These are phyloP conservation scores for Limnodromus scolopaceus DNA, from an alignment of 2,797 vertebrate genomes.

Conservation along the genomic window DNA sequence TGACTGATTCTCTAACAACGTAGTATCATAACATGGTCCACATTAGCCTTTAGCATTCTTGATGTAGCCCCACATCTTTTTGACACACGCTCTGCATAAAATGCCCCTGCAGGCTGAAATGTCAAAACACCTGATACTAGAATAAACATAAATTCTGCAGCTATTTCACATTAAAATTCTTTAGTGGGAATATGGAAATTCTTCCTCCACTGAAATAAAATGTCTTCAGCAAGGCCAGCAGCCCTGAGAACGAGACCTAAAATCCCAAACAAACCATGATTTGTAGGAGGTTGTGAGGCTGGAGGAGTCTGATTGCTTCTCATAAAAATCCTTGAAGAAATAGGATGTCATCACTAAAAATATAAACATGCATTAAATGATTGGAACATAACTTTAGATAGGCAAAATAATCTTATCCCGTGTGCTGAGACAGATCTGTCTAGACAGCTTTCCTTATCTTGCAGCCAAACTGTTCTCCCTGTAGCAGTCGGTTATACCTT, in stretches of 20 bases:
- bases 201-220: background rate
- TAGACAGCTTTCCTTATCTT: conserved; percentile 38
- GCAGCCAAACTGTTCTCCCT: conserved; percentile 17
- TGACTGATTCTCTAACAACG: background rate
- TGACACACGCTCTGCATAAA: background rate
- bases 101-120: background rate
- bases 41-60: background rate
- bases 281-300: background rate
- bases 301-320: background rate
- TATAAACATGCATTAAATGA: background rate
- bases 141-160: background rate
- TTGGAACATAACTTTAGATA: background rate
- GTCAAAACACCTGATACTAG: background rate
- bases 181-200: background rate
- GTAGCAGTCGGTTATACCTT: background rate
- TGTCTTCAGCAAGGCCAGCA: background rate
- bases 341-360: background rate
- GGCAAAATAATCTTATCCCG: conserved; percentile 35
- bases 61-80: background rate
- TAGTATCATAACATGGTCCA: background rate
- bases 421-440: conserved; percentile 1
- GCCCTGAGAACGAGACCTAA: background rate
- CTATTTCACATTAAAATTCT: background rate
- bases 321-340: conserved; percentile 44
- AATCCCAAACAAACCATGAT: background rate